A percentile compares a stretch with the other conserved stretches of the same genome.
Conservation (phyloP, 2,888 invertebrate genomes). For the Ernsta delagoae region DNA sequence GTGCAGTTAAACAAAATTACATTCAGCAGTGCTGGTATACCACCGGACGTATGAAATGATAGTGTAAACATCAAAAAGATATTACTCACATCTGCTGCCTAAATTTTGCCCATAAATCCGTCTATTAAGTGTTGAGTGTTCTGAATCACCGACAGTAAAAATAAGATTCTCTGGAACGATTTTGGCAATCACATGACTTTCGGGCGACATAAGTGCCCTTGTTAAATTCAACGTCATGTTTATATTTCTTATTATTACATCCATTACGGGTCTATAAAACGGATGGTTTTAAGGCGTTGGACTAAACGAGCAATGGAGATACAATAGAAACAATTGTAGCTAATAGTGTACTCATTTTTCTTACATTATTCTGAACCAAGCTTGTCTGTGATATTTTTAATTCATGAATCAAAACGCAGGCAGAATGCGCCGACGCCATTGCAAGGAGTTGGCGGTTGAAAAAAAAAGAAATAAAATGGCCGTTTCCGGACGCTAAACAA, state of each 20-base stretch:
- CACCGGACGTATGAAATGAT: slow-evolving; percentile 23
- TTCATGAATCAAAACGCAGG: slow-evolving; percentile 66
- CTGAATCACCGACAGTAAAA: slow-evolving; percentile 41
- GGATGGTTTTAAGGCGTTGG: background rate
- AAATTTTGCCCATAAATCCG: slow-evolving; percentile 40
- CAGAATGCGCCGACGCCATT: slow-evolving; percentile 51
- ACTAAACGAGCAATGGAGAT: slow-evolving; percentile 9
- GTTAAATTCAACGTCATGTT: background rate
- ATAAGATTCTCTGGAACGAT: slow-evolving; percentile 45
- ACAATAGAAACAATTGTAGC: background rate
- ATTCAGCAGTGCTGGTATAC: background rate
- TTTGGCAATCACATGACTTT: slow-evolving; percentile 51
- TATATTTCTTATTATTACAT: background rate
- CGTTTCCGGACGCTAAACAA: slow-evolving; percentile 67
- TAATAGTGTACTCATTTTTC: slow-evolving; percentile 15
- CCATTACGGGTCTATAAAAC: background rate
- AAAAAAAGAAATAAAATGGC: slow-evolving; percentile 51
- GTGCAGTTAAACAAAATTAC: slow-evolving; percentile 2
- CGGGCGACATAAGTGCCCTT: slow-evolving; percentile 39
- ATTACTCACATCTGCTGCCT: slow-evolving; percentile 43
- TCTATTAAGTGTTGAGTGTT: slow-evolving; percentile 25
- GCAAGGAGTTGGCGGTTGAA: slow-evolving; percentile 50
- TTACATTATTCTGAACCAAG: slow-evolving; percentile 38
- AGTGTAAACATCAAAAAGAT: slow-evolving; percentile 13
- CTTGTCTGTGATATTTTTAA: slow-evolving; percentile 70